Conservation (phyloP, 2,113 vertebrate species). For the Tretioscincus oriximinensis region DNA sequence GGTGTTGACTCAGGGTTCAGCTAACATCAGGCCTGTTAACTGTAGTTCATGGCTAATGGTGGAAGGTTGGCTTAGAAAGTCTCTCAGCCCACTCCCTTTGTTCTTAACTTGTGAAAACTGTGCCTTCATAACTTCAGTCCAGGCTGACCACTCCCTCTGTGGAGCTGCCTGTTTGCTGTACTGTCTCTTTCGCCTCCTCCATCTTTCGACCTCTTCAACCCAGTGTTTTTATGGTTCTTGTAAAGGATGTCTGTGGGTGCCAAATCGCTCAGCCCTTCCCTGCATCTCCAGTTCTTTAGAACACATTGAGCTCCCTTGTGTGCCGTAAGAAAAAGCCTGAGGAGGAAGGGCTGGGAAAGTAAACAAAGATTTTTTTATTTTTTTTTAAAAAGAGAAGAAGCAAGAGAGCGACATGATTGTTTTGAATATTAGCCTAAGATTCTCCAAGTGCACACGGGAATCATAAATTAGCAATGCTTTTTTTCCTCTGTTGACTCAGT, state of each 20-base stretch:
- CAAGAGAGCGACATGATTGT: conserved; percentile 12
- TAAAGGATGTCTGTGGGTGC: background rate
- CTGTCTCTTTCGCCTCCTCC: background rate
- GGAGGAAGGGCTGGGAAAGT: conserved; percentile 19
- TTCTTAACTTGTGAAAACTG: background rate
- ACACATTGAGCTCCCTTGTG: conserved; percentile 5
- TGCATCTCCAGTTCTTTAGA: background rate
- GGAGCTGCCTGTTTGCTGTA: background rate
- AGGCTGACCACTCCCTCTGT: background rate
- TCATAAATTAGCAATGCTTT: background rate
- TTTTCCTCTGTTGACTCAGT: background rate
- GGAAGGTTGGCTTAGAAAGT: background rate
- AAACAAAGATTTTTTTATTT: conserved; percentile 7
- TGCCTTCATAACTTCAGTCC: background rate
- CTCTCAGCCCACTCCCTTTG: background rate
- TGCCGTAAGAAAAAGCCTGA: conserved; percentile 7
- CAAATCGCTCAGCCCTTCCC: conserved; percentile 1
- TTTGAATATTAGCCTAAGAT: conserved; percentile 6
- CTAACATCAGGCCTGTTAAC: background rate
- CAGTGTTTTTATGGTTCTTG: background rate
- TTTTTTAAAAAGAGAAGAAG: background rate
- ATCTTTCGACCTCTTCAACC: background rate
- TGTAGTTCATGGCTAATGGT: too few species aligned
- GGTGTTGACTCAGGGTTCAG: background rate
- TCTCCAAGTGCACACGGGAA: background rate